Evolutionary conservation across 1,140 invertebrate species (phyloP).

Genomic region (Drosophila repleta): DNA sequence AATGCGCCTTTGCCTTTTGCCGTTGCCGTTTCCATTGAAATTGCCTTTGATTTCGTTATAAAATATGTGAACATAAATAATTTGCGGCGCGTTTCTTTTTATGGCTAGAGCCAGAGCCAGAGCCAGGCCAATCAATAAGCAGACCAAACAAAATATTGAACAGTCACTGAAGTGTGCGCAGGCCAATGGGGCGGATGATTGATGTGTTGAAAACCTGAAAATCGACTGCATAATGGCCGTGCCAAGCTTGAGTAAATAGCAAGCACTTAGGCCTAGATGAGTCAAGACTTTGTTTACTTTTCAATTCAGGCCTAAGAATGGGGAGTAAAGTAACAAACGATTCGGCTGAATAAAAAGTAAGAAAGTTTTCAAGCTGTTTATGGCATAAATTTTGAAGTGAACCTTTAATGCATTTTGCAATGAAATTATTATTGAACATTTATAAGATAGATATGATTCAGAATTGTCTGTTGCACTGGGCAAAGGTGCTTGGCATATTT

Average conservation of each 20-base stretch:
- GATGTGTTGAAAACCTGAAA: slow-evolving; percentile 23
- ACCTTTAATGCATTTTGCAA: no score
- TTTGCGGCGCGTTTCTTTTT: slow-evolving; percentile 40
- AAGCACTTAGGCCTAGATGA: not conserved
- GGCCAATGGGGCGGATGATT: slow-evolving; percentile 37
- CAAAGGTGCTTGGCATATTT: no score
- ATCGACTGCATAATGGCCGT: slow-evolving; percentile 1
- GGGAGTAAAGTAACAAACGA: not conserved
- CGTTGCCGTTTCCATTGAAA: not conserved
- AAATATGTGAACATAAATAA: slow-evolving; percentile 34
- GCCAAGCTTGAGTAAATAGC: not conserved
- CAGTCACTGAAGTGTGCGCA: slow-evolving; percentile 32
- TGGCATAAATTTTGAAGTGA: no score
- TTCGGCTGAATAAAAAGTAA: not conserved
- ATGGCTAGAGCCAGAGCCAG: slow-evolving; percentile 55
- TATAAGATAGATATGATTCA: no score
- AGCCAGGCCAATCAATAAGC: slow-evolving; percentile 54
- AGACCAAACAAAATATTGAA: slow-evolving; percentile 32
- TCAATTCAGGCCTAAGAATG: not conserved
- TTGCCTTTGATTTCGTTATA: slow-evolving; percentile 37
- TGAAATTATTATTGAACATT: no score
- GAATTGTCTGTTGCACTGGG: no score
- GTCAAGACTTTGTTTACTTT: not conserved
- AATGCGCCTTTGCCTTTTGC: slow-evolving; percentile 16
- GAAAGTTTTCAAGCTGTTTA: no score